These are phyloP conservation scores for Sycophaga agraensis DNA, from an alignment of 1,140 invertebrate species.

Conservation along the genomic window DNA sequence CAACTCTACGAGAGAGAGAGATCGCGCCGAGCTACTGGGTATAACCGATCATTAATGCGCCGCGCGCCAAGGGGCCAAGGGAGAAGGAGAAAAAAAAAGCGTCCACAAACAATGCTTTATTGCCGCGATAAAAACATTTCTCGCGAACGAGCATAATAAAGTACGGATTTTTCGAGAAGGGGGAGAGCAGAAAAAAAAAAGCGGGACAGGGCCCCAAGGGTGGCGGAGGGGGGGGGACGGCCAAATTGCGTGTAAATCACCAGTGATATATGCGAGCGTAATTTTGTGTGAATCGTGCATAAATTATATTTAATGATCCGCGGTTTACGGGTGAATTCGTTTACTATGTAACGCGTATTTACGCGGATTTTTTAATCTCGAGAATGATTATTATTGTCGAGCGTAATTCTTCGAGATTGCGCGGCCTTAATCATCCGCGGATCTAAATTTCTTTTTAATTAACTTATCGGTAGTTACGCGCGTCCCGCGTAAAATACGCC, in stretches of 20 bases:
- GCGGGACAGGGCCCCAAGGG: background rate
- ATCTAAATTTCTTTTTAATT: too few relatives aligned
- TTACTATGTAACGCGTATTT: too few relatives aligned
- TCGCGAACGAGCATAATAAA: conserved; percentile 17
- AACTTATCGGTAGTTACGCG: too few relatives aligned
- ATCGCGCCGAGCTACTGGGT: conserved; percentile 16
- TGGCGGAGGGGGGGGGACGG: too few relatives aligned
- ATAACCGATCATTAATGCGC: conserved; percentile 24
- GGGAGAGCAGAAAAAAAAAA: too few relatives aligned
- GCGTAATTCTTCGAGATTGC: too few relatives aligned
- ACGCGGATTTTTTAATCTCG: too few relatives aligned
- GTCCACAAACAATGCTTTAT: conserved; percentile 23
- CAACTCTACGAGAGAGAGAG: background rate
- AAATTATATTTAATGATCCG: conserved; percentile 20
- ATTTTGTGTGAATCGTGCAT: conserved; percentile 1
- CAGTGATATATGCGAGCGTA: conserved; percentile 8
- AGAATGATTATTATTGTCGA: too few relatives aligned
- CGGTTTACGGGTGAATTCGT: background rate
- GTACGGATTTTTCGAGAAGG: background rate
- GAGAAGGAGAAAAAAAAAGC: conserved; percentile 14
- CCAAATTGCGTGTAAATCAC: conserved; percentile 17
- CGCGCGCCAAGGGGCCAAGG: too few relatives aligned
- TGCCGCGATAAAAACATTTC: conserved; percentile 25
- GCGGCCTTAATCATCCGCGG: too few relatives aligned
- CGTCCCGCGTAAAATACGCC: too few relatives aligned